Base-by-base conservation (phyloP, 2,888 invertebrate species). In the Zele albiditarsus region DNA sequence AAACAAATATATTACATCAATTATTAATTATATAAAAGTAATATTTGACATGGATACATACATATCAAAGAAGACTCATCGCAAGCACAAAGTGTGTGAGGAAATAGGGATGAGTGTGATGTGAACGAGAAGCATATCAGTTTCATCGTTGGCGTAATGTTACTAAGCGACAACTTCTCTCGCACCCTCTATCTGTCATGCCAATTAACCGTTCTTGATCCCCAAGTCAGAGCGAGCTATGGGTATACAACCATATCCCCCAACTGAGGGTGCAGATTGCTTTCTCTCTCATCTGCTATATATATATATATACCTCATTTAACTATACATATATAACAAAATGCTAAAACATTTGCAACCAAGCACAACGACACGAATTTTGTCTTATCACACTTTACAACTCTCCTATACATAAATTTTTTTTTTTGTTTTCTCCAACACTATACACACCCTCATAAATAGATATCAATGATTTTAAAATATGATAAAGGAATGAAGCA, bases 151-250 rank as follows among this genome's bases (percentile, higher is more conserved):
- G 80, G 82, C 85, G 85, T 84, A 84, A 85, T 85, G 85, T 84
- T 83, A 84, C 85, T 85, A 84, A 85, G 84, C 85, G 85, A 86
- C 85, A 84, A 86, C 83, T 83, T 83, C 84, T 85, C 84, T 84
- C 85, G 83, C 85, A 85, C 85, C 84, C 86, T 83, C 85, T 84
- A 85, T 85, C 84, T 82, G 85, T 84, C 85, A 83, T 83, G 84
- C 85, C 86, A 86, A 85, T 86, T 86, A 86, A 84, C 83, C 83
- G 80, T 80, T 78, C 81, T 80, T 81, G 75, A 75, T 75, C 75
- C 75, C 75, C 70, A 23, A 71, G 75, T 62, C 46, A 75, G 71
- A 75, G 71, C 42, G 28, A 42, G 74, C 58, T 25, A 62, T 69
- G 74, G 66, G 78, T 78, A n/a, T n/a, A 75, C 73, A 77, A 73